Base-by-base conservation (phyloP, 2,888 invertebrate species). In the Hyppa rectilinea region DNA sequence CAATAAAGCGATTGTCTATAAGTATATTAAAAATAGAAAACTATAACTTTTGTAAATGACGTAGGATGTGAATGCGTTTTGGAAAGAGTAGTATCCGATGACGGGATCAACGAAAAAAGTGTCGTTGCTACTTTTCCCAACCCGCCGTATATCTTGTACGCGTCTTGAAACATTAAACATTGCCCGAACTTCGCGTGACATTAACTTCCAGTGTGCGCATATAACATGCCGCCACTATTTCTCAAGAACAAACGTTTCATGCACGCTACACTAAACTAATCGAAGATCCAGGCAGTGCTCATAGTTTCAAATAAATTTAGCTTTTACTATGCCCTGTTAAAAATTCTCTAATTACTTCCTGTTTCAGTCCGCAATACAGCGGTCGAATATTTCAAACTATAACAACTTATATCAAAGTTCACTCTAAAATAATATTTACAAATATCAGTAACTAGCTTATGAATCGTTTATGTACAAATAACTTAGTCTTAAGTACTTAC, bases 401-500 rank as follows among this genome's bases (percentile, higher is more conserved):
- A 63, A 67, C 47, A 50, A 56, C 77, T 53, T 52, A 66, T 80
- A 80, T 76, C 81, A 66, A 76, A 60, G 76, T 80, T 79, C 66
- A 77, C 67, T 75, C 62, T 80, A 70, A 66, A 70, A 69, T 70
- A 70, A 81, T 80, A 72, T 81, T 77, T 81, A 80, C 61, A 71
- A 75, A 79, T 84, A 84, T 80, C 82, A 78, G 76, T 84, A 85
- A 80, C 81, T 81, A 80, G 83, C 84, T 85, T 85, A 85, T 85
- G 84, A 85, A 85, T 83, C 79, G 81, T 80, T 83, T 83, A 74
- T 85, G 85, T 85, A 85, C 85, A 85, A 85, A 85, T 85, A 81
- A 83, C 80, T 81, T 85, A 85, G 85, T 75, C 71, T 76, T 85
- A 85, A 85, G 85, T 83, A 83, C 81, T 81, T 85, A 85, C 80